Conservation (phyloP, 2,797 vertebrate species). For the Ciconia nigra region DNA sequence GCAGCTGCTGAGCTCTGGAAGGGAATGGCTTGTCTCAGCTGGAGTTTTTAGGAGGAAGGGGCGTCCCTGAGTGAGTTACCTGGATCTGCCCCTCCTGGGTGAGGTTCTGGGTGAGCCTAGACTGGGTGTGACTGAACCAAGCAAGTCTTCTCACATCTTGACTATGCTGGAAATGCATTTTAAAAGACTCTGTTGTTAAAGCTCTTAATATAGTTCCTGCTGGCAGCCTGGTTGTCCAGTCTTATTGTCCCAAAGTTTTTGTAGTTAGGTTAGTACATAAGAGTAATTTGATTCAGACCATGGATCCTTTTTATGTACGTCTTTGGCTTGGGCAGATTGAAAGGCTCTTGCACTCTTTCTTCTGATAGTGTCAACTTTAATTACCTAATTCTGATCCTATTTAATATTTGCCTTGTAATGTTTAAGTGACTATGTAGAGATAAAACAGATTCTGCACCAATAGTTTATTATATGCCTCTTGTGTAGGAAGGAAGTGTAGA, state of each 20-base stretch:
- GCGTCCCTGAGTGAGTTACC: accelerated
- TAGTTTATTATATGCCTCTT: not conserved
- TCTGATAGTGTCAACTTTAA: not conserved
- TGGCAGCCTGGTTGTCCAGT: not conserved
- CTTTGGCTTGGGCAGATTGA: not conserved
- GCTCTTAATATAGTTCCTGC: accelerated
- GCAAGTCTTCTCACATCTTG: not conserved
- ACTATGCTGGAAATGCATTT: not conserved
- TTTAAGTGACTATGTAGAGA: not conserved
- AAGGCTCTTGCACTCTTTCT: not conserved
- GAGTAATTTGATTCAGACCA: not conserved
- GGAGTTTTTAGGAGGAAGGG: not conserved
- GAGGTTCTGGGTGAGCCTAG: not conserved
- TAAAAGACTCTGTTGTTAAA: not conserved
- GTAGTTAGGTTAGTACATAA: accelerated
- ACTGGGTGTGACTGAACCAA: not conserved
- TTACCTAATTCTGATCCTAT: not conserved
- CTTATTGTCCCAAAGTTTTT: not conserved
- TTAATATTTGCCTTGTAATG: not conserved
- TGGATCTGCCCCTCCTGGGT: no score
- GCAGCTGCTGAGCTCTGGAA: accelerated
- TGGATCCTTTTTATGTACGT: accelerated
- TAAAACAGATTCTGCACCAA: not conserved
- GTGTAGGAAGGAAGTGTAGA: not conserved
- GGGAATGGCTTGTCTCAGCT: accelerated